Conservation (phyloP, 2,113 vertebrate genomes). For the Pao palembangensis region DNA sequence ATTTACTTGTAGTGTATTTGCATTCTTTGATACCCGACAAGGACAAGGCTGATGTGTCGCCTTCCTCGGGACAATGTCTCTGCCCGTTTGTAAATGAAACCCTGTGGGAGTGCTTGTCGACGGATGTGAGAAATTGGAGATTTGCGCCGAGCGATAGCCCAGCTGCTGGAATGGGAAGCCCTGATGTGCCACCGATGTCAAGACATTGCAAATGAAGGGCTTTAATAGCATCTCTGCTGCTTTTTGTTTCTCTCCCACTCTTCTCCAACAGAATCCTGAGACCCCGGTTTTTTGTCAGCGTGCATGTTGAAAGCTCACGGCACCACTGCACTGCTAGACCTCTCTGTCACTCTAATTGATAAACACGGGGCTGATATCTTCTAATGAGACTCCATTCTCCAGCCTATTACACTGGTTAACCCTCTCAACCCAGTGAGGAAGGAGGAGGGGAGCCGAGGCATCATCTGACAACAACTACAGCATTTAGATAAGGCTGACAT, state of each 20-base stretch:
- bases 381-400: conserved; percentile 69
- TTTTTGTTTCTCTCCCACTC: conserved; percentile 45
- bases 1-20: conserved; percentile 75
- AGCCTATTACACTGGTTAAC: conserved; percentile 71
- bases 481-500: conserved; percentile 57
- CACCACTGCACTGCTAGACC: conserved; percentile 40
- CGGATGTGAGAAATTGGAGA: conserved; percentile 70
- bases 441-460: conserved; percentile 31
- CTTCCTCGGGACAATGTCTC: conserved; percentile 63
- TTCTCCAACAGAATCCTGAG: conserved; percentile 45
- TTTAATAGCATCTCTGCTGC: conserved; percentile 68
- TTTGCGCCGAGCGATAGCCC: conserved; percentile 50
- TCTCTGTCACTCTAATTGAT: conserved; percentile 70
- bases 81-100: conserved; percentile 72
- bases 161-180: conserved; percentile 39
- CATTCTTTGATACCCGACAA: conserved; percentile 68
- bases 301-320: conserved; percentile 34
- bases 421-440: conserved; percentile 55
- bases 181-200: conserved; percentile 64
- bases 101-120: conserved; percentile 64
- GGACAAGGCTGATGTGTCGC: conserved; percentile 64
- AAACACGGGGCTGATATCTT: conserved; percentile 64
- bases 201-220: conserved; percentile 69
- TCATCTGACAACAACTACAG: conserved; percentile 63
- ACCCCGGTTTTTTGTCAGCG: conserved; percentile 42